Evolutionary conservation across 2,888 invertebrate genomes (phyloP).

Genomic region (Tetragonisca angustula): DNA sequence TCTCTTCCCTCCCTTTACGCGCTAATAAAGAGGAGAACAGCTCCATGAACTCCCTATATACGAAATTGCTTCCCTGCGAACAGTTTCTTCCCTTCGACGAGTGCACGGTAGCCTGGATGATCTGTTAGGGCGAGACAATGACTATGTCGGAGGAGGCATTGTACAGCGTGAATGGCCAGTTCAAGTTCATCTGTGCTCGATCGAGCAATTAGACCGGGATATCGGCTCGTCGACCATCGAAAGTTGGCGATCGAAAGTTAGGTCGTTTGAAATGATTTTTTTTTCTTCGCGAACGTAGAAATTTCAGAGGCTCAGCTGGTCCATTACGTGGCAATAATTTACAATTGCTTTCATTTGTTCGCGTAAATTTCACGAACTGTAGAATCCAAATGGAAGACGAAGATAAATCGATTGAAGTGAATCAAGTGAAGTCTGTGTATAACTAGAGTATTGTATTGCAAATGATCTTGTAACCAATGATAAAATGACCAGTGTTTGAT

Average conservation of each 20-base stretch:
- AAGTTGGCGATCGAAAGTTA: neutral
- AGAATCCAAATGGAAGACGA: no score
- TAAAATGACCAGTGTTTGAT: no score
- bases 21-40: slow-evolving; percentile 32
- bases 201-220: neutral
- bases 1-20: slow-evolving; percentile 15
- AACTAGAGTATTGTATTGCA: no score
- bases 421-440: no score
- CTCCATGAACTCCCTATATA: slow-evolving; percentile 39
- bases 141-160: neutral
- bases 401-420: no score
- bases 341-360: no score
- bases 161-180: neutral
- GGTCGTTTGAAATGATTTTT: neutral
- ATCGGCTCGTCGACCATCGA: no score
- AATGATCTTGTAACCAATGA: no score
- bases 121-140: slow-evolving; percentile 12
- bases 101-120: neutral
- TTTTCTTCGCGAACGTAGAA: neutral
- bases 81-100: slow-evolving; percentile 11
- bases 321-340: no score
- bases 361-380: no score
- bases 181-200: neutral
- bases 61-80: slow-evolving; percentile 26
- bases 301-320: no score